Base-by-base conservation (phyloP, 2,113 vertebrate species). In the Seriola quinqueradiata region DNA sequence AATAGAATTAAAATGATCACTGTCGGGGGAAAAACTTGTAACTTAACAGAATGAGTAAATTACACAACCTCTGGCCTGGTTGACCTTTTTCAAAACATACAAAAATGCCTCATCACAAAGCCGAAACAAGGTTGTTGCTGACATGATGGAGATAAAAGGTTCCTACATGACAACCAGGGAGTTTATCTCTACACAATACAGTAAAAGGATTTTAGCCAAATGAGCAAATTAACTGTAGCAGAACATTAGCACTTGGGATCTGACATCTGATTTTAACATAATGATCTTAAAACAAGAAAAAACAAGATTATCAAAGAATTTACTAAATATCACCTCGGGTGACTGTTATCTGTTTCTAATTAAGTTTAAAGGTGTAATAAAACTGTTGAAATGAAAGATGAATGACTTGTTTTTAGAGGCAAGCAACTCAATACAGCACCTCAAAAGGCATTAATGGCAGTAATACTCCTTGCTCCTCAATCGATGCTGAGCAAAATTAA, bases 401-500 rank as follows among this genome's bases (percentile, higher is more conserved):
- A 92, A 93, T 23, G 84, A 85, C 86, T 92, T 94, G 90, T 93
- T 93, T 92, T 92, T 83, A 89, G 77, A 90, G 76, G 88, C 87
- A 74, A 80, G 86, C 85, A 58, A 82, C 89, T 92, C 90, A 88
- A 91, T 92, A 82, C 83, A 46, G 89, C 85, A 79, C 86, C 90
- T 90, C 83, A 90, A 90, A 90, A 93, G 86, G 90, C 90, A 88
- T 93, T 91, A 90, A 92, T 88, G 83, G 89, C 88, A 87, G 91
- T 90, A 89, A 92, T 92, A 90, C 91, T 92, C 88, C 74, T 78
- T 69, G 46, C 87, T 87, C 85, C 85, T 86, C 82, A 88, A 93
- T 94, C 92, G 91, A 94, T 94, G 91, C 85, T 36, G 73, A 79
- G 85, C 87, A 93, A 92, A 94, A 93, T 94, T 90, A 92, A 94